Conservation (phyloP, 2,888 invertebrate genomes). For the Macrophya annulata region DNA sequence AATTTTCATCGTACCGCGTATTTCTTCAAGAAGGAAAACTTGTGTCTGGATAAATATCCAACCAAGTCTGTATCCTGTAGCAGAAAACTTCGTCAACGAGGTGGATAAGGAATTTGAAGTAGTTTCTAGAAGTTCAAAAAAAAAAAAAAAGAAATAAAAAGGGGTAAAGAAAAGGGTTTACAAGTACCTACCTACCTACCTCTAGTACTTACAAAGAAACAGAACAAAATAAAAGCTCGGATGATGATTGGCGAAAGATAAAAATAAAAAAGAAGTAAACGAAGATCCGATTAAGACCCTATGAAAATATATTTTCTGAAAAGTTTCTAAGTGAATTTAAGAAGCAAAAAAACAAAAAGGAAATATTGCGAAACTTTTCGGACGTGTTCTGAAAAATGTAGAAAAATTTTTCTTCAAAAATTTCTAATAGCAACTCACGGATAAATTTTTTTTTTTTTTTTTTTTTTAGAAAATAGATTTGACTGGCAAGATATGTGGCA, state of each 20-base stretch:
- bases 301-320: too few relatives aligned
- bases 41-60: not conserved
- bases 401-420: too few relatives aligned
- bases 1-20: too few relatives aligned
- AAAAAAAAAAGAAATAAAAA: too few relatives aligned
- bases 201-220: not conserved
- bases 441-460: not conserved
- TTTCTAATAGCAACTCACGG: too few relatives aligned
- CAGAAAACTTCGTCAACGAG: slow-evolving; percentile 10
- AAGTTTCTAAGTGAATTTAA: too few relatives aligned
- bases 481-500: not conserved
- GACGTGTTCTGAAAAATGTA: too few relatives aligned
- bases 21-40: not conserved
- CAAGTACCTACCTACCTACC: too few relatives aligned
- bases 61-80: not conserved
- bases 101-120: not conserved
- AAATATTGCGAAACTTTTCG: too few relatives aligned
- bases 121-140: not conserved
- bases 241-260: not conserved
- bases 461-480: not conserved
- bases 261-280: not conserved
- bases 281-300: too few relatives aligned
- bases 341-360: too few relatives aligned
- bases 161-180: not conserved
- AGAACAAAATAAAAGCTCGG: not conserved